These are phyloP conservation scores for Zygogramma bicolorata DNA, from an alignment of 2,888 invertebrate genomes.

Conservation along the genomic window DNA sequence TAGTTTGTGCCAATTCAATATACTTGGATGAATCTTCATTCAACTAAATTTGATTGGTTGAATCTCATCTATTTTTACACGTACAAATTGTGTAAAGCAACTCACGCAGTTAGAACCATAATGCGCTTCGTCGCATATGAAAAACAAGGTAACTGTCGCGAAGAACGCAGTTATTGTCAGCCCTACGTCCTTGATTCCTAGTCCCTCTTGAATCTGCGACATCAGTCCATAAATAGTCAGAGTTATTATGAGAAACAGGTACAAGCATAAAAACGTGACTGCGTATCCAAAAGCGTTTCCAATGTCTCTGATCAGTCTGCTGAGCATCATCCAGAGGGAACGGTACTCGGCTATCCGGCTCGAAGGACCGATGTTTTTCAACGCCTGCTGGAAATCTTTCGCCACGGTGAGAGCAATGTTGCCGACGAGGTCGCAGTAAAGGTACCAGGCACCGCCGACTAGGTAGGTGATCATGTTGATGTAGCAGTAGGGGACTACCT, in stretches of 20 bases:
- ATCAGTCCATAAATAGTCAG: constrained; percentile 81
- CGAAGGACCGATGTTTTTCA: constrained; percentile 77
- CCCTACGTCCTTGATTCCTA: constrained; percentile 80
- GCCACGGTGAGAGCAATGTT: constrained; percentile 75
- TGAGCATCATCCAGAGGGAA: constrained; percentile 78
- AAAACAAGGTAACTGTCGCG: constrained; percentile 76
- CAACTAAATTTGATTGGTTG: too few relatives aligned
- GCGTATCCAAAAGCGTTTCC: constrained; percentile 78
- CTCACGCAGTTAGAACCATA: constrained; percentile 79
- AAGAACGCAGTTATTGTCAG: constrained; percentile 76
- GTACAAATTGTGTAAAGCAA: background rate
- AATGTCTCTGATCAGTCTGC: constrained; percentile 76
- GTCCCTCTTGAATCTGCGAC: constrained; percentile 79
- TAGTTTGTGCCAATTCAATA: too few relatives aligned
- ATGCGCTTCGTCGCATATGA: constrained; percentile 81
- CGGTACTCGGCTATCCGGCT: constrained; percentile 78
- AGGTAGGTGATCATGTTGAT: constrained; percentile 78
- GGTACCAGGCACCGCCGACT: constrained; percentile 79
- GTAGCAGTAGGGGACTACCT: constrained; percentile 77
- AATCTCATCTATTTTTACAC: background rate
- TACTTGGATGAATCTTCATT: too few relatives aligned
- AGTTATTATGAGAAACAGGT: constrained; percentile 79
- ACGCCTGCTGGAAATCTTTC: constrained; percentile 77
- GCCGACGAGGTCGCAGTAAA: constrained; percentile 76
- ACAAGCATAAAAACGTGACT: constrained; percentile 76